Evolutionary conservation across 2,113 vertebrate species (phyloP).

Genomic region (Phylloscopus trochiloides): DNA sequence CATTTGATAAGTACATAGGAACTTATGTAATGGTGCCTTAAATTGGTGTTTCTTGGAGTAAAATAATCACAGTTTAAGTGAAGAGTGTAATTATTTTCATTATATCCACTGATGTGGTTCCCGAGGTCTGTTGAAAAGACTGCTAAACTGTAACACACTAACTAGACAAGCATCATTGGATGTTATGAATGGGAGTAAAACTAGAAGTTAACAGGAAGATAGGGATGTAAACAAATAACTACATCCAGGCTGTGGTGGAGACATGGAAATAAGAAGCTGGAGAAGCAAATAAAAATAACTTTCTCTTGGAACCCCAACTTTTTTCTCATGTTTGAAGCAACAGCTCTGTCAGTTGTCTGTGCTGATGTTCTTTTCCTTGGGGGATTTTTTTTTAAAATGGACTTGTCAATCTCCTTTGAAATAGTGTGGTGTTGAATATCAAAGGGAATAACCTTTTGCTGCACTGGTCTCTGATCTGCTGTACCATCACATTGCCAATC

Average conservation of each 20-base stretch:
- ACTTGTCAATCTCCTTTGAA: slow-evolving; percentile 25
- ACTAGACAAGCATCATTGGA: background rate
- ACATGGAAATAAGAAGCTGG: background rate
- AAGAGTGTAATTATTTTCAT: background rate
- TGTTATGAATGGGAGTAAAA: background rate
- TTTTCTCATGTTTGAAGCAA: background rate
- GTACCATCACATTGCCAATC: background rate
- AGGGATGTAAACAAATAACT: background rate
- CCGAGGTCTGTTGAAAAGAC: background rate
- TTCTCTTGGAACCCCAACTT: background rate
- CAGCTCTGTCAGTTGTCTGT: background rate
- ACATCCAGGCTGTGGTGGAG: background rate
- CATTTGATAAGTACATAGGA: background rate
- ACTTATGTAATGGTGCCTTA: background rate
- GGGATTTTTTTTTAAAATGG: background rate
- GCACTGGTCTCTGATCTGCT: background rate
- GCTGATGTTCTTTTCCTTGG: background rate
- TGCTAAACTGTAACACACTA: background rate
- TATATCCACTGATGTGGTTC: background rate
- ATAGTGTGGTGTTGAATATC: slow-evolving; percentile 15
- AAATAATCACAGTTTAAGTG: background rate
- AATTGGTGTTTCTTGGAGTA: background rate
- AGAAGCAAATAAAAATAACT: background rate
- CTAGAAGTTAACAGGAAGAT: background rate
- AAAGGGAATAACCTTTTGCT: slow-evolving; percentile 14